Evolutionary conservation across 2,797 vertebrate species (phyloP), one percentile per base, ranked within the genome.

Genomic region (Thripadectes ignobilis): DNA sequence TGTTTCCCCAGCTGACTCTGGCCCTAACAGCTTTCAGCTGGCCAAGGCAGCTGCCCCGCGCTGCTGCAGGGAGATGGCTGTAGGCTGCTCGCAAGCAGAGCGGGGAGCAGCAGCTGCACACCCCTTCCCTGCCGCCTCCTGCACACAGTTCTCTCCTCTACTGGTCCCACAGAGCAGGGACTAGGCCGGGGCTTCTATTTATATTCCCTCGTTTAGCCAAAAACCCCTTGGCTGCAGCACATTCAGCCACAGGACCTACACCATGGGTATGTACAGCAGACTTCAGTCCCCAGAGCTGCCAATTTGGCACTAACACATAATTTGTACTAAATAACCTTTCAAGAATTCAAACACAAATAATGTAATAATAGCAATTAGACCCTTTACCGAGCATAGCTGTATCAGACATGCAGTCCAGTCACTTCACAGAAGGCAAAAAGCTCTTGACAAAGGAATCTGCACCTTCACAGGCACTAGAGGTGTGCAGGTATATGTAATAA

Each of bases 351-450:
- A 85, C 88, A 85, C 76, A 94, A 97, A 97, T 92, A 96, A 86
- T 21, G 83, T 92, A 96, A 97, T 94, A 89, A 95, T 51, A 95
- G 91, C 89, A 96, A 96, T 96, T 95, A 95, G 93, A 87, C 30
- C 43, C 77, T 96, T 94, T 92, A 87, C 71, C 68, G 63, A 90
- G 85, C 68, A 17, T 27, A 92, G 88, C 68, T 92, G 67, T 71
- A 90, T 46, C 90, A 93, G 88, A 90, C 52, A 5, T 1, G 43
- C 63, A 72, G 96, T 94, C 96, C 96, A 82, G 91, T 82, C 85
- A 45, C 92, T 95, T 95, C 22, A 3, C 94, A 94, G 68, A 86
- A 93, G 61, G 87, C 54, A 73, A 85, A 92, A 94, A 66, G 80
- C 93, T 92, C 90, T 96, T 81, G 43, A 96, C 15, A 55, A 61